Conservation (phyloP, 2,113 vertebrate genomes). For the Fukomys damarensis region DNA sequence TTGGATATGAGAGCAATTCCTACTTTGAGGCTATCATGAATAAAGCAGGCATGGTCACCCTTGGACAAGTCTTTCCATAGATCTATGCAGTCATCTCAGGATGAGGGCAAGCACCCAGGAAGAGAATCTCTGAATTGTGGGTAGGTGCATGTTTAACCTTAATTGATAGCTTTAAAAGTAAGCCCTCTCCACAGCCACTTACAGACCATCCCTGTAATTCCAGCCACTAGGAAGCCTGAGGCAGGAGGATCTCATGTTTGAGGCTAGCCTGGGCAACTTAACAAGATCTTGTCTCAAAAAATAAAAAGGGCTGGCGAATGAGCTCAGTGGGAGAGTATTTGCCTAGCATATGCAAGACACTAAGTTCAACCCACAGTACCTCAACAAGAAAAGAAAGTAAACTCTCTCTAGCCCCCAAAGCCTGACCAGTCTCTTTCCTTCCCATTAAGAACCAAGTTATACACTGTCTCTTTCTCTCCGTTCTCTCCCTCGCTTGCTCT, state of each 20-base stretch:
- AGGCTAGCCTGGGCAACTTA: not conserved
- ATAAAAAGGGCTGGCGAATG: not conserved
- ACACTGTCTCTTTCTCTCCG: not conserved
- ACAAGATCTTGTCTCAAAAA: not conserved
- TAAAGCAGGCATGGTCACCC: not conserved
- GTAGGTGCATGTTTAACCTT: not conserved
- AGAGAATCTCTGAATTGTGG: not conserved
- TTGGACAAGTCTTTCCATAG: not conserved
- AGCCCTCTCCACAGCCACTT: not conserved
- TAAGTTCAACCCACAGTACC: not conserved
- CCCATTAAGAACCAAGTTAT: not conserved
- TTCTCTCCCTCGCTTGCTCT: not conserved
- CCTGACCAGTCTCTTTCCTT: not conserved
- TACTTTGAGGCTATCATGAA: not conserved
- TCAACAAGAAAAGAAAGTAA: not conserved
- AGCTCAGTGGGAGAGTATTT: not conserved
- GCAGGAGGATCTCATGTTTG: not conserved
- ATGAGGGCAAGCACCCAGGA: not conserved
- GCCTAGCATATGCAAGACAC: not conserved
- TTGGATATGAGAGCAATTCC: not conserved
- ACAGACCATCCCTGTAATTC: not conserved
- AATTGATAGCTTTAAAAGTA: not conserved
- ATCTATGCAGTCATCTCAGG: not conserved
- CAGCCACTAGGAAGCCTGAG: not conserved
- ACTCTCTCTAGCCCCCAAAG: not conserved